Base-by-base conservation (phyloP, 1,140 invertebrate species). In the Drosophila subpulchrella region DNA sequence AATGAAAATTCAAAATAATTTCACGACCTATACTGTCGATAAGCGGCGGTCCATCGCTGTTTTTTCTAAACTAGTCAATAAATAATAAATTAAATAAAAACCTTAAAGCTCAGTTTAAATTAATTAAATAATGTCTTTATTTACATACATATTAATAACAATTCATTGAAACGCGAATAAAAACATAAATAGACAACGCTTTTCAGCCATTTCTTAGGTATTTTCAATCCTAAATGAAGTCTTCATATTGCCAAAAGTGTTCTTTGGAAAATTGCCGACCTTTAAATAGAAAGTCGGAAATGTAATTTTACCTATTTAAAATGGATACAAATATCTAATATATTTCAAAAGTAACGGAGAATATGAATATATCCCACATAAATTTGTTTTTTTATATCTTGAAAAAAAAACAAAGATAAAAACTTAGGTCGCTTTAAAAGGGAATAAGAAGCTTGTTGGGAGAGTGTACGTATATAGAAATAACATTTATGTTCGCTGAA, bases 401-500 rank as follows among this genome's bases (percentile, higher is more conserved):
- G 2, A 3, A 27, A 12, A n/a, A 50, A 50, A 50, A 50, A 13
- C 24, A 48, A 50, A 50, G 13, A 13, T 20, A 17, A 36, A 51
- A 20, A 20, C 20, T 20, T 20, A 20, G 20, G 20, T 20, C 20
- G 20, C 20, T 20, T 20, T 20, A 20, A 20, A 34, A 20, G 47
- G 47, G 8, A 27, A 34, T 34, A 15, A 36, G 11, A 51, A 51
- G 50, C 32, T 51, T 51, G 32, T 36, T 51, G 11, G 50, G 32
- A 1, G 4, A 10, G 48, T 51, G 48, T 17, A 51, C 48, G 47
- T 50, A 50, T 50, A 50, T 34, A 51, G 17, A 51, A 51, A 36
- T 34, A 51, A 51, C 30, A 50, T 32, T 36, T 36, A 51, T 51
- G 50, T 51, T 51, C 10, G 50, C 50, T 51, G 50, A 51, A 51